A percentile compares a stretch with the other conserved stretches of the same genome.
Evolutionary conservation across 1,140 invertebrate species (phyloP).

Genomic region (Aphelinus certus): DNA sequence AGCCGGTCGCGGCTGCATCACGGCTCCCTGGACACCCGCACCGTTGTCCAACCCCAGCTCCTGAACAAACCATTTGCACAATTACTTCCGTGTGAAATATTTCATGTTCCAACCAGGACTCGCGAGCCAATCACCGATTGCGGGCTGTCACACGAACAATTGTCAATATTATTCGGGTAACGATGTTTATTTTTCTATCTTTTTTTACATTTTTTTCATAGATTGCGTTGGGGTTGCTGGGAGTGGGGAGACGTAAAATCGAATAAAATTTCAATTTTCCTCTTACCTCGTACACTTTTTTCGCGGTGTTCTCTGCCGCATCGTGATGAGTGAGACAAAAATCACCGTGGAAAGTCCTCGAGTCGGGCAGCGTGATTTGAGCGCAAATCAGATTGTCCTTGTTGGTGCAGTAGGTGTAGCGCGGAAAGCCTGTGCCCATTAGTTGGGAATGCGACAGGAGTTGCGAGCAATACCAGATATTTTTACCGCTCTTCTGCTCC

Average conservation of each 20-base stretch:
- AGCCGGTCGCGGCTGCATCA: no score
- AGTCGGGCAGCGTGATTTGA: conserved; percentile 58
- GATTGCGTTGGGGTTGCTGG: no score
- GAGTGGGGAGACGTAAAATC: not conserved
- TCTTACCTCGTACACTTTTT: conserved; percentile 54
- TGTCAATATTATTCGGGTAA: not conserved
- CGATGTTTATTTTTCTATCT: not conserved
- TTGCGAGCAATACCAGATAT: conserved; percentile 52
- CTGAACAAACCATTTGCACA: conserved; percentile 32
- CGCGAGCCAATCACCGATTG: no score
- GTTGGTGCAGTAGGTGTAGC: conserved; percentile 58
- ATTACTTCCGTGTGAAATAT: not conserved
- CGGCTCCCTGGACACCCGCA: no score
- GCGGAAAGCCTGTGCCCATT: conserved; percentile 56
- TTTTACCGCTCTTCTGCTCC: conserved; percentile 42
- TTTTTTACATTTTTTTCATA: not conserved
- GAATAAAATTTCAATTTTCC: not conserved
- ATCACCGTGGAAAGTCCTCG: conserved; percentile 55
- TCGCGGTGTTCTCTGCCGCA: conserved; percentile 62
- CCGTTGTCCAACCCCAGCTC: conserved; percentile 46
- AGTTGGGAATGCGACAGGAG: conserved; percentile 61
- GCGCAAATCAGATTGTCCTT: conserved; percentile 53
- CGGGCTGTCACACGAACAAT: no score
- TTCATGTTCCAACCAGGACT: no score
- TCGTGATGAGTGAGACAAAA: conserved; percentile 51